Evolutionary conservation across 2,113 vertebrate genomes (phyloP).

Genomic region (Brachyistius frenatus): DNA sequence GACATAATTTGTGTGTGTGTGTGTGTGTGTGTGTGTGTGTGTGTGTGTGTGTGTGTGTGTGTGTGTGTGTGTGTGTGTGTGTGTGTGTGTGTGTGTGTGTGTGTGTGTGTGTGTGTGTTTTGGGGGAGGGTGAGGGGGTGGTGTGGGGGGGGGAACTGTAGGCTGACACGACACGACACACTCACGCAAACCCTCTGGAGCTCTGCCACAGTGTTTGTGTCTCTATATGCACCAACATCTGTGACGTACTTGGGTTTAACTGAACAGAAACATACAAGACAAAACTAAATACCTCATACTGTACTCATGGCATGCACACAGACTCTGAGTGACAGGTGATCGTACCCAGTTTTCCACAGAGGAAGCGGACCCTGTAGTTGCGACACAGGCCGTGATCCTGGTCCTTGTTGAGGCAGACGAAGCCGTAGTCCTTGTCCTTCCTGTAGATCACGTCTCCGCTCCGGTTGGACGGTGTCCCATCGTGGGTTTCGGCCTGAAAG

Average conservation of each 20-base stretch:
- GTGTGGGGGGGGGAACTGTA: not conserved
- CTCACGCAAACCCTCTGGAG: not conserved
- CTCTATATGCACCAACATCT: too few species aligned
- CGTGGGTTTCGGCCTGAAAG: constrained; percentile 86
- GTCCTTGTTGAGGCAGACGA: constrained; percentile 90
- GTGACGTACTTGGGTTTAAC: too few species aligned
- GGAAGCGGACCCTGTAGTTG: constrained; percentile 93
- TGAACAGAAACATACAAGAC: too few species aligned
- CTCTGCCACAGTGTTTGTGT: not conserved
- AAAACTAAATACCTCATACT: too few species aligned
- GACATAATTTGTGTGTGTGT: not conserved
- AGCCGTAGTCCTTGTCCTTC: constrained; percentile 90
- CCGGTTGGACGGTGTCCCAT: constrained; percentile 84
- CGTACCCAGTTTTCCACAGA: constrained; percentile 94
- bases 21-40: too few species aligned
- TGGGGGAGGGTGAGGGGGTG: too few species aligned
- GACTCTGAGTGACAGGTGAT: constrained; percentile 5
- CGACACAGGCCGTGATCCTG: constrained; percentile 86
- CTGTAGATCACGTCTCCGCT: constrained; percentile 91
- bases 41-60: too few species aligned
- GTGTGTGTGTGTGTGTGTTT: too few species aligned
- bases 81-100: too few species aligned
- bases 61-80: too few species aligned
- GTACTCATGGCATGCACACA: not conserved
- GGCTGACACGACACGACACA: not conserved